Base-by-base conservation (phyloP, 2,888 invertebrate genomes). In the Leptopilina syphax region DNA sequence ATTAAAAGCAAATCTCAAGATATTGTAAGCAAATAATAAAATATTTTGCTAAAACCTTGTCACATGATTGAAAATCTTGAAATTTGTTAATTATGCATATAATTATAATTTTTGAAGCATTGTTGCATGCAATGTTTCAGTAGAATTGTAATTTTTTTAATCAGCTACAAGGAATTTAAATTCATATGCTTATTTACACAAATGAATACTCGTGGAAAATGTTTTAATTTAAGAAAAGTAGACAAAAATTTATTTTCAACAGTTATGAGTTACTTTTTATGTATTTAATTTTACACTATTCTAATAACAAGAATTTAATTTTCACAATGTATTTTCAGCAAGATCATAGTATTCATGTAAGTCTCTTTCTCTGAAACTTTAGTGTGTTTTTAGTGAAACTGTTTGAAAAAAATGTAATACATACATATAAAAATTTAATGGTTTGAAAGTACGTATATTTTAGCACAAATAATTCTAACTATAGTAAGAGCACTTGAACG, bases 271-370 rank as follows among this genome's bases (percentile, higher is more conserved):
- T 24, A 63, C 18, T 50, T 50, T 44, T 50, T 27, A 34, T 34
- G 12, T 3, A 65, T 13, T 34, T 65, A 24, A 10, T 65, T 70
- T 70, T 8, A 57, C 9, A 57, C 8, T 63, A 34, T 24, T 63
- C 18, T 24, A 63, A 24, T 9, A 63, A 24, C 9, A 24, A 63
- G 9, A 9, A 57, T 73, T 54, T 73, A 73, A 73, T 73, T 41
- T 34, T 34, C 34, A 73, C 57, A 67, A 78, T 79, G 80, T 89
- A 88, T 91, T 92, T 92, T 90, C 92, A 92, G 91, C 91, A 92
- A 92, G 91, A 92, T 87, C 88, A 91, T 90, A 91, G 89, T 90
- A 89, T 92, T 88, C 92, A 91, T 89, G 92, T 92, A 92, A 92
- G 92, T 92, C 85, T 85, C 85, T 88, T 88, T 87, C 86, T 67